A percentile compares a stretch with the other conserved stretches of the same genome.
Evolutionary conservation across 1,140 invertebrate genomes (phyloP).

Genomic region (Anthonomus grandis): DNA sequence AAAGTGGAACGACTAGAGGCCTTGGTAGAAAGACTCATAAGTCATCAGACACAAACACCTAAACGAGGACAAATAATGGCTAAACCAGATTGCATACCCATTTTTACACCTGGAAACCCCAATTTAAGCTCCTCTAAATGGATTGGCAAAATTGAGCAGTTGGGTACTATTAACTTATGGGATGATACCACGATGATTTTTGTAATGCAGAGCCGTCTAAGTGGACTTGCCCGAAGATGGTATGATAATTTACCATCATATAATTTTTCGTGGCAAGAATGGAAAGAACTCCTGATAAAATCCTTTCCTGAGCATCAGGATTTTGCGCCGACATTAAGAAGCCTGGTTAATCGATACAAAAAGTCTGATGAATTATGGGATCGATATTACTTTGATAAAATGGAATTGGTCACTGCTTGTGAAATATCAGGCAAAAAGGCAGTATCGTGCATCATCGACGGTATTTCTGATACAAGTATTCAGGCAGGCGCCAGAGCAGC

Average conservation of each 20-base stretch:
- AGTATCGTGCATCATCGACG: conserved; percentile 20
- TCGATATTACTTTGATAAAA: conserved; percentile 22
- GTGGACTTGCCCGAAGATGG: conserved; percentile 11
- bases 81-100: background rate
- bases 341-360: background rate
- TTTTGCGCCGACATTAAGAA: background rate
- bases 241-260: conserved; percentile 3
- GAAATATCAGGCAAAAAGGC: conserved; percentile 17
- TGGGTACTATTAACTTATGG: conserved; percentile 7
- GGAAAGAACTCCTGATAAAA: conserved; percentile 5
- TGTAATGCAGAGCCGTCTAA: conserved; percentile 9
- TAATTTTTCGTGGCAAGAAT: conserved; percentile 6
- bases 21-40: background rate
- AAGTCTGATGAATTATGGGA: no score
- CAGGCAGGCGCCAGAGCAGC: conserved; percentile 19
- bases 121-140: background rate
- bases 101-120: background rate
- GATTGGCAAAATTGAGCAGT: conserved; percentile 16
- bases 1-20: background rate
- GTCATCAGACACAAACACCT: no score
- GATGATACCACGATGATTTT: no score
- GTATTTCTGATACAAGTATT: conserved; percentile 4
- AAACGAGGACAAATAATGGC: background rate
- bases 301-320: no score
- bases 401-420: conserved; percentile 14